These are phyloP conservation scores for Synanthedon formicaeformis DNA, from an alignment of 2,888 invertebrate species.

Conservation along the genomic window DNA sequence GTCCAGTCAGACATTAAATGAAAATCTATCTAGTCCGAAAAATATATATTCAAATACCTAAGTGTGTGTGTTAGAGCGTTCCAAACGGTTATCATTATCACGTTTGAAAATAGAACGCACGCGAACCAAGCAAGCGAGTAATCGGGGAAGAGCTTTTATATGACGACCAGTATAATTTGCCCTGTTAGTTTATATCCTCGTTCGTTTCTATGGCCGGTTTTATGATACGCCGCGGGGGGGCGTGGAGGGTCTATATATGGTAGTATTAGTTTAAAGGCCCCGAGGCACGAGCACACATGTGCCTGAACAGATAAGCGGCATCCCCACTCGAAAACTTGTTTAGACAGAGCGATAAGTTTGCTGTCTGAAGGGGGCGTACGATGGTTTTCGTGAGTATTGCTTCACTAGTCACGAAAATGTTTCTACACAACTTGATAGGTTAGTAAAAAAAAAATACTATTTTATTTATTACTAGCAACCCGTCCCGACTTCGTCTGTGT, in stretches of 20 bases:
- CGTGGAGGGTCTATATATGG: conserved; percentile 34
- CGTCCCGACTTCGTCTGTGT: no score
- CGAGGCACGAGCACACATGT: conserved; percentile 62
- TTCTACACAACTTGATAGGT: no score
- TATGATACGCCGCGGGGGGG: conserved; percentile 37
- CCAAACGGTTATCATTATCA: conserved; percentile 55
- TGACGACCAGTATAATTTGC: conserved; percentile 33
- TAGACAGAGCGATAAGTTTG: conserved; percentile 56
- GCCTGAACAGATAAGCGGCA: conserved; percentile 60
- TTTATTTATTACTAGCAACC: no score
- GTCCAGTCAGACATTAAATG: no score
- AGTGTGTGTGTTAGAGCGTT: not conserved
- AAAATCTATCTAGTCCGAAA: not conserved
- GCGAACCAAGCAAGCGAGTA: conserved; percentile 61
- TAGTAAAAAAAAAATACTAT: no score
- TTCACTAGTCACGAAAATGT: conserved; percentile 18
- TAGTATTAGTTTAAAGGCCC: conserved; percentile 56
- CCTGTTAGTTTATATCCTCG: conserved; percentile 43
- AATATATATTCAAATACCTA: conserved; percentile 7
- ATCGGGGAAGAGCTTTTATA: conserved; percentile 65
- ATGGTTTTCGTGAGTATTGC: no score
- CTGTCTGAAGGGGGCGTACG: conserved; percentile 38
- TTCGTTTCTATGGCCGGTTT: conserved; percentile 49
- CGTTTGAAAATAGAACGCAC: conserved; percentile 68
- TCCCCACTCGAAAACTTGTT: conserved; percentile 66